These are phyloP conservation scores for Adelognathus sp. DNA, from an alignment of 2,888 invertebrate genomes.

Conservation along the genomic window DNA sequence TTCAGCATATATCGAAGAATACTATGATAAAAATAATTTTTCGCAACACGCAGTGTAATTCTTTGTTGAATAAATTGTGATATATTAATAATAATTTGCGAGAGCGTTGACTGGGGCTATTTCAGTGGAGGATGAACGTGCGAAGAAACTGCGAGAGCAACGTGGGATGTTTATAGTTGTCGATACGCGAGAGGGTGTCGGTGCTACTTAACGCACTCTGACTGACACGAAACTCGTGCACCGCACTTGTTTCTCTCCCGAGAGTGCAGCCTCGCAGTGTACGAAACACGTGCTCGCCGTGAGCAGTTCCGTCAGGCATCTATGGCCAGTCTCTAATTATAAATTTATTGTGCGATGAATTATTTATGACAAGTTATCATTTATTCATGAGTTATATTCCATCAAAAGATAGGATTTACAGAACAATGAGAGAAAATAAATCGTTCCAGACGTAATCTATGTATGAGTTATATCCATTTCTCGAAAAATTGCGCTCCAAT, in stretches of 20 bases:
- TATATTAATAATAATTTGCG: background rate
- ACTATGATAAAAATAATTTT: too few relatives aligned
- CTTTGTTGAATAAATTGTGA: background rate
- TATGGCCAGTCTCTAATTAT: background rate
- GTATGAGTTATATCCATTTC: too few relatives aligned
- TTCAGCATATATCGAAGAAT: too few relatives aligned
- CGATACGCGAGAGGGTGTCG: background rate
- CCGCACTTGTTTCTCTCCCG: background rate
- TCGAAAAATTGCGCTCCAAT: too few relatives aligned
- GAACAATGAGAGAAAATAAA: background rate
- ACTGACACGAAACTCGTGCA: background rate
- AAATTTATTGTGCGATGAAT: background rate
- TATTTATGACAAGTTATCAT: background rate
- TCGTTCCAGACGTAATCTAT: too few relatives aligned
- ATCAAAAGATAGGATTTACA: background rate
- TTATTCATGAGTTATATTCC: background rate
- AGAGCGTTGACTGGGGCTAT: background rate
- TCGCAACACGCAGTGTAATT: background rate
- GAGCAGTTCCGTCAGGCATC: background rate
- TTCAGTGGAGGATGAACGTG: background rate
- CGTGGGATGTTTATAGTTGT: background rate
- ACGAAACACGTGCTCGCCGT: background rate
- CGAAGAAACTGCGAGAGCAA: background rate
- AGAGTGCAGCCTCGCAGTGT: background rate
- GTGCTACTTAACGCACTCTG: background rate